Conservation (phyloP, 2,888 invertebrate species). For the Tiliacea citrago region DNA sequence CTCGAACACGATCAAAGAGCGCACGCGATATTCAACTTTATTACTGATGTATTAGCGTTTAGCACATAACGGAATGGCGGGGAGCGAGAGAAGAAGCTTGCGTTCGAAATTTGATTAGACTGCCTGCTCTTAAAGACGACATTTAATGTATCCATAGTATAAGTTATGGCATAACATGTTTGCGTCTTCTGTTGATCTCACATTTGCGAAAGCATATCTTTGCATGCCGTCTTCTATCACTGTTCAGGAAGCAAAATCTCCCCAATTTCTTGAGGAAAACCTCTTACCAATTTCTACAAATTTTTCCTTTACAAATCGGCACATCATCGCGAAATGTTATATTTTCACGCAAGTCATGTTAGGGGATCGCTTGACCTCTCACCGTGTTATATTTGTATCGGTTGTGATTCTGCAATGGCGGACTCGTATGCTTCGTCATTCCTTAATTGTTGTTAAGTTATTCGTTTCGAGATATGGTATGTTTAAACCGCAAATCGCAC, state of each 20-base stretch:
- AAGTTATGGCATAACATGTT: no score
- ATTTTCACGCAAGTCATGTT: slow-evolving; percentile 53
- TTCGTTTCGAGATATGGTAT: background rate
- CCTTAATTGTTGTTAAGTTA: background rate
- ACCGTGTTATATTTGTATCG: slow-evolving; percentile 34
- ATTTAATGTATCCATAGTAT: no score
- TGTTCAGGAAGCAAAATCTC: background rate
- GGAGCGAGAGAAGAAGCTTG: no score
- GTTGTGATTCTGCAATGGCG: slow-evolving; percentile 42
- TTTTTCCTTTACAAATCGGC: slow-evolving; percentile 27
- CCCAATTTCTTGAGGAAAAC: background rate
- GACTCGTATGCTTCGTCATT: slow-evolving; percentile 31
- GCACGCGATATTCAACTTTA: no score
- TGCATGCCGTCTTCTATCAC: no score
- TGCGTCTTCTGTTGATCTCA: no score
- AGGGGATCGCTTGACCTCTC: slow-evolving; percentile 55
- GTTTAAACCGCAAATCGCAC: background rate
- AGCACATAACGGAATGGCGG: no score
- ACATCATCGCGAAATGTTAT: slow-evolving; percentile 49
- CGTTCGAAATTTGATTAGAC: no score
- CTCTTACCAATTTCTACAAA: slow-evolving; percentile 15
- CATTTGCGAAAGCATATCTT: background rate
- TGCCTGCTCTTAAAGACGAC: no score
- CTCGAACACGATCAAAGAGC: no score
- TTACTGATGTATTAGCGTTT: no score